Percentiles rank a stretch among this genome's conserved stretches.
Evolutionary conservation across 1,140 invertebrate species (phyloP).

Genomic region (Pectinophora gossypiella): DNA sequence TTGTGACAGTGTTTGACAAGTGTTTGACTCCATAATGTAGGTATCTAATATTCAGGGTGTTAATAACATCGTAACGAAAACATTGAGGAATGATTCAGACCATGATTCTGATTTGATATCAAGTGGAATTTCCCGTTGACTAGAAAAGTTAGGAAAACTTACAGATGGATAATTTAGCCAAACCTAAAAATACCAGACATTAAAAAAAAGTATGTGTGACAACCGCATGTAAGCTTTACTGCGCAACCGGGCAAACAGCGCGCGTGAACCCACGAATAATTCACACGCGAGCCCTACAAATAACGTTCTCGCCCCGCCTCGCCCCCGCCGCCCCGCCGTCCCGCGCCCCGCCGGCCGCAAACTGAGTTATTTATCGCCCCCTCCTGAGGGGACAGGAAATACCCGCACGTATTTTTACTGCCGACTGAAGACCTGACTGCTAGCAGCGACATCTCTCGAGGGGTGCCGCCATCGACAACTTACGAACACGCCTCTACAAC

Average conservation of each 20-base stretch:
- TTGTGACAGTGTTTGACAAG: no score
- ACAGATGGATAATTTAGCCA: no score
- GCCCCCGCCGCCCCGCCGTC: slow-evolving; percentile 15
- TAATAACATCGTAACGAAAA: no score
- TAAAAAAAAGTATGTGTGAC: not conserved
- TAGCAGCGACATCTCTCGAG: slow-evolving; percentile 52
- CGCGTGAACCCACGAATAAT: slow-evolving; percentile 72
- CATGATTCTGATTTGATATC: no score
- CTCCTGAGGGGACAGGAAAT: slow-evolving; percentile 53
- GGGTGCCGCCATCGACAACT: slow-evolving; percentile 22
- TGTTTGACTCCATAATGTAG: no score
- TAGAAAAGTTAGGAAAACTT: no score
- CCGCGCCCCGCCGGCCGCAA: slow-evolving; percentile 40
- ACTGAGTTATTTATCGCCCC: slow-evolving; percentile 67
- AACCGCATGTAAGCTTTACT: not conserved
- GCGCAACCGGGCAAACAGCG: slow-evolving; percentile 43
- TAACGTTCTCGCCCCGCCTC: slow-evolving; percentile 38
- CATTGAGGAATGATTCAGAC: no score
- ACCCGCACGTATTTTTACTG: slow-evolving; percentile 69
- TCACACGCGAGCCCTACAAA: slow-evolving; percentile 72
- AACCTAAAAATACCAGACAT: no score
- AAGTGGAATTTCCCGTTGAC: no score
- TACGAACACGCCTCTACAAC: no score
- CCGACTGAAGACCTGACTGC: slow-evolving; percentile 32
- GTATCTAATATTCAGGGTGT: no score